Base-by-base conservation (phyloP, 2,888 invertebrate genomes). In the Oxytorus armatus region DNA sequence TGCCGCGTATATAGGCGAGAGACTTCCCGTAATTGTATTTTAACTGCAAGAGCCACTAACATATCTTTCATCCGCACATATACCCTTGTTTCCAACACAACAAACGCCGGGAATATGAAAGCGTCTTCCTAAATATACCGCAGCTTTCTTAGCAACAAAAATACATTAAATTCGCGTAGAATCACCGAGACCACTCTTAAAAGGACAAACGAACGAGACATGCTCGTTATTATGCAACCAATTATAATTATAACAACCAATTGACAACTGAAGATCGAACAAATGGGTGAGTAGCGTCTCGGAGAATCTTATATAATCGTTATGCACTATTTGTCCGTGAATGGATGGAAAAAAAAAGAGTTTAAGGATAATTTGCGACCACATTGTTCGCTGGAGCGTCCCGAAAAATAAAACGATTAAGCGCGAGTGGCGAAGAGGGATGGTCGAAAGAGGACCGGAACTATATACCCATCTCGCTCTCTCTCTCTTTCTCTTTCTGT, bases 21-120 rank as follows among this genome's bases (percentile, higher is more conserved):
- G 82, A 69, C 81, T 82, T 81, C 84, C 84, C 84, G 85, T 91
- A 90, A 91, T 90, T 90, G 87, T 87, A 82, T 88, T 89, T 90
- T 89, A 90, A 91, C 87, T 87, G 85, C 79, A 80, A 77, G 72
- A 77, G 68, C 63, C 44, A 51, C 51, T 61, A 14, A 68, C 75
- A 44, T 77, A 55, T 74, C 36, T 61, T 63, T 81, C 59, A 25
- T 18, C 61, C 10, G n/a, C n/a, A n/a, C n/a, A 25, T 42, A 14
- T n/a, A 39, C 11, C 65, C 21, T 57, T 65, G 61, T 78, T 57
- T 18, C n/a, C 10, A 39, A 68, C n/a, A 4, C 53, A 7, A 2
- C 23, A 14, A 39, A 39, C 8, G n/a, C 21, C 36, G 65, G 23
- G 44, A 1, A 33, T 33, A 29, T 65, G 25, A 25, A 16, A 44